A percentile compares a stretch with the other conserved stretches of the same genome.
These are phyloP conservation scores for Aurelia aurita DNA, from an alignment of 30 jellyfish, hydroid and myxozoan species.

Conservation along the genomic window DNA sequence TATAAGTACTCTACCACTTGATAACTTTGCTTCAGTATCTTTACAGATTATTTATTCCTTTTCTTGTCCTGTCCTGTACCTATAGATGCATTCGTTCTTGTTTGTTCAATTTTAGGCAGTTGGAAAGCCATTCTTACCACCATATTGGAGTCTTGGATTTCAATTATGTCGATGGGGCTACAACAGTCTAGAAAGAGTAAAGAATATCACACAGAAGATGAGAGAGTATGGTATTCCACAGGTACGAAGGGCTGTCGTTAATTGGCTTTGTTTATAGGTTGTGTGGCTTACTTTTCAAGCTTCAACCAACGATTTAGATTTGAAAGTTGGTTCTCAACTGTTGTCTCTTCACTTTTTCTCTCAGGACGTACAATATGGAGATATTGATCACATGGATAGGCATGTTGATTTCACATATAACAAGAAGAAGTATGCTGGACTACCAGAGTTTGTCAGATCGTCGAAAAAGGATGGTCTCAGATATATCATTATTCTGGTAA, in stretches of 20 bases:
- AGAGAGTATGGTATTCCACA: slow-evolving; percentile 86
- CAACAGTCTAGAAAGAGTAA: slow-evolving; percentile 89
- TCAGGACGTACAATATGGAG: slow-evolving; percentile 96
- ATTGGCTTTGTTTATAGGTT: too few relatives aligned
- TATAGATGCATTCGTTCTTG: not conserved
- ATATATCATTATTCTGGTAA: slow-evolving; percentile 85
- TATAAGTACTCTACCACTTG: too few relatives aligned
- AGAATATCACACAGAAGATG: slow-evolving; percentile 83
- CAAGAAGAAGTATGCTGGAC: slow-evolving; percentile 80
- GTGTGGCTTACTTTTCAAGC: too few relatives aligned
- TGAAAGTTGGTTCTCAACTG: too few relatives aligned
- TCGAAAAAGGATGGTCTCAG: slow-evolving; percentile 80
- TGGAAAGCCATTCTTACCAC: slow-evolving; percentile 97
- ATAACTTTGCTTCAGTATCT: too few relatives aligned
- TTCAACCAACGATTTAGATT: too few relatives aligned
- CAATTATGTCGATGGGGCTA: slow-evolving; percentile 99
- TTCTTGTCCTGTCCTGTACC: too few relatives aligned
- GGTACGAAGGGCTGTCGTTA: slow-evolving; percentile 35
- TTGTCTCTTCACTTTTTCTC: not conserved
- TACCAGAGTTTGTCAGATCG: slow-evolving; percentile 83
- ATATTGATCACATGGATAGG: slow-evolving; percentile 97
- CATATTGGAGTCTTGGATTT: slow-evolving; percentile 99
- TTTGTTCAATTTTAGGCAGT: slow-evolving; percentile 70
- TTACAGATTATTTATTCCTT: too few relatives aligned
- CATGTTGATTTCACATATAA: slow-evolving; percentile 94